Evolutionary conservation across 2,113 vertebrate species (phyloP), one percentile per base, ranked within the genome.

Genomic region (Myodes glareolus): DNA sequence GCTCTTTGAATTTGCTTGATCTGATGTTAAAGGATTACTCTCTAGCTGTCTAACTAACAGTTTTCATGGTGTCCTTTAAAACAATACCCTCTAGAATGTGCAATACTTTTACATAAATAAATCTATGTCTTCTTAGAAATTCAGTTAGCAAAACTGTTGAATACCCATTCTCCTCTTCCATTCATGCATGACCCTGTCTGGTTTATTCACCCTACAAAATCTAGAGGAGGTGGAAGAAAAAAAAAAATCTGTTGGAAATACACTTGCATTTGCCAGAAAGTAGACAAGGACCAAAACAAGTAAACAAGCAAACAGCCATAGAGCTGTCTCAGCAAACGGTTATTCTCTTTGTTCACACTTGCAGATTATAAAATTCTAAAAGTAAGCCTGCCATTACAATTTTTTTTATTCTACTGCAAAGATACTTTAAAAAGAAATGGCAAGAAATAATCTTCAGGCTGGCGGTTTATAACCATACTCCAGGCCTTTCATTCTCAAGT

Each of bases 361-460:
- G 98, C 99, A 99, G 99, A 99, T 99, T 99, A 99, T 97, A 93
- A 99, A 99, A 99, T 99, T 99, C 99, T 98, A 99, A 99, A 99
- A 99, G 99, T 99, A 99, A 99, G 99, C 98, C 99, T 99, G 98
- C 98, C 98, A 98, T 99, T 98, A 98, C 98, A 98, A 98, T 14
- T 47, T 50, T 99, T 52, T 98, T 99, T 97, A 98, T 98, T 99
- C 98, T 97, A 98, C 98, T 99, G 99, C 98, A 99, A 98, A 99
- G 98, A 97, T 98, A 97, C 90, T 97, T 98, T 98, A 97, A 97
- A 98, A 98, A 99, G 98, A 98, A 98, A 98, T 97, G 97, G 97
- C 98, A 98, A 98, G 98, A 98, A 98, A 98, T 98, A 94, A 98
- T 98, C 97, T 98, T 97, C 90, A 82, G 92, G 93, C 97, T 75